A percentile compares a stretch with the other conserved stretches of the same genome.
These are phyloP conservation scores for Zootoca vivipara DNA, from an alignment of 2,113 vertebrate species.

Conservation along the genomic window DNA sequence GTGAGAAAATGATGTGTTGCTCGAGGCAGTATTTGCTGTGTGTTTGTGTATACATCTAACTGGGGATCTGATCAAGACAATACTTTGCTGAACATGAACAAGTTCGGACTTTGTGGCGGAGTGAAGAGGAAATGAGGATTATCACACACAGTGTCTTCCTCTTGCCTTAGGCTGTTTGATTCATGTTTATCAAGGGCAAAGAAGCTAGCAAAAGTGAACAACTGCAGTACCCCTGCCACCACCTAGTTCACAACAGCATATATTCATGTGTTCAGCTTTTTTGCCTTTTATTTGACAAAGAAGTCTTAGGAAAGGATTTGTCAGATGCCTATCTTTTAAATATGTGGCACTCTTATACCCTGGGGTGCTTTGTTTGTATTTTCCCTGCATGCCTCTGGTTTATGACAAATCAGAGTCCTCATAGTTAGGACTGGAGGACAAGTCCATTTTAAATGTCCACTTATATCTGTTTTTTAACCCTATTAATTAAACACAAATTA, in stretches of 20 bases:
- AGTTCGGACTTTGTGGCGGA: constrained; percentile 48
- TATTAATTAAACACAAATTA: no score
- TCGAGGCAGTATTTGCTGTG: constrained; percentile 50
- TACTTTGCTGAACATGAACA: constrained; percentile 60
- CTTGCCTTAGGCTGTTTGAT: constrained; percentile 54
- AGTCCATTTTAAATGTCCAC: no score
- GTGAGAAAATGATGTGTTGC: constrained; percentile 55
- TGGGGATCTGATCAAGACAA: constrained; percentile 59
- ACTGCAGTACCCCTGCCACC: constrained; percentile 20
- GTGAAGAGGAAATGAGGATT: constrained; percentile 24
- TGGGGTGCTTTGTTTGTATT: constrained; percentile 58
- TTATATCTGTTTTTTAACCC: no score
- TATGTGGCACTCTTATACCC: constrained; percentile 56
- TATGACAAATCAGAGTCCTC: constrained; percentile 71
- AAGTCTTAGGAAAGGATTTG: constrained; percentile 59
- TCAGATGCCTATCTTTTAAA: constrained; percentile 62
- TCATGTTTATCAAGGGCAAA: constrained; percentile 51
- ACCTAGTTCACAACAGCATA: constrained; percentile 39
- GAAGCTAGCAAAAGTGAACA: constrained; percentile 47
- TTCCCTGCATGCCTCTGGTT: constrained; percentile 68
- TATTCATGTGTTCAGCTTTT: constrained; percentile 66
- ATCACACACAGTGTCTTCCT: constrained; percentile 59
- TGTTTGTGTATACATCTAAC: constrained; percentile 59
- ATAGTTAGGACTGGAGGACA: constrained; percentile 10
- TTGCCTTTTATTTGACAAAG: constrained; percentile 65